A percentile compares a stretch with the other conserved stretches of the same genome.
Conservation (phyloP, 2,113 vertebrate species). For the Centropus unirufus region DNA sequence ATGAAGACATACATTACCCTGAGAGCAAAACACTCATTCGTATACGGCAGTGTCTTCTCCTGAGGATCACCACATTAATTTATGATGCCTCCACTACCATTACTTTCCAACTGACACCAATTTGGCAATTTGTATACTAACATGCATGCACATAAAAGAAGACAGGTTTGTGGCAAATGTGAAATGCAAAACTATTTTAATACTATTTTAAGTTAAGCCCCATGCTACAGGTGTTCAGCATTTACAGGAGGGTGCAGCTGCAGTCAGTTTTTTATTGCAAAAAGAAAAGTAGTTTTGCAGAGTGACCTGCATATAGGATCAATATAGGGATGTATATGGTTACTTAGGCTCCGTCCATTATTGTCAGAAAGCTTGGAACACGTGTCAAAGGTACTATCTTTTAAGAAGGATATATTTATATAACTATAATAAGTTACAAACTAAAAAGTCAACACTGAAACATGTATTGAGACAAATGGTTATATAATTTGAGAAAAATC, state of each 20-base stretch:
- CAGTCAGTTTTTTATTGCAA: neutral
- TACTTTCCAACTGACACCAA: conserved; percentile 95
- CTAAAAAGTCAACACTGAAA: neutral
- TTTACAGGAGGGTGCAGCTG: conserved; percentile 32
- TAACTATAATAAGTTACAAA: neutral
- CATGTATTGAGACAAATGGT: neutral
- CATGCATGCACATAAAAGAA: conserved; percentile 70
- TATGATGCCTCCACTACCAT: conserved; percentile 87
- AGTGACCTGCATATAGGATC: neutral
- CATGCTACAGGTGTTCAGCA: conserved; percentile 68
- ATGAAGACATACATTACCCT: conserved; percentile 99
- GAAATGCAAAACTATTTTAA: conserved; percentile 69
- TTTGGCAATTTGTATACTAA: conserved; percentile 89
- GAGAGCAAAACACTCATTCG: conserved; percentile 88
- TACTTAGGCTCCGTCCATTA: neutral
- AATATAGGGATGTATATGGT: neutral
- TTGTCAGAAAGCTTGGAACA: neutral
- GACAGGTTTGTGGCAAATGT: conserved; percentile 72
- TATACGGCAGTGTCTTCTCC: conserved; percentile 88
- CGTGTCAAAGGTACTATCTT: neutral
- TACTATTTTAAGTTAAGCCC: conserved; percentile 64
- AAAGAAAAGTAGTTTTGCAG: neutral
- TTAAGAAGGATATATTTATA: neutral
- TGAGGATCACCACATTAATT: conserved; percentile 90
- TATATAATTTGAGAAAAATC: neutral